Evolutionary conservation across 2,113 vertebrate species (phyloP), one percentile per base, ranked within the genome.

Genomic region (Cichladusa arquata): DNA sequence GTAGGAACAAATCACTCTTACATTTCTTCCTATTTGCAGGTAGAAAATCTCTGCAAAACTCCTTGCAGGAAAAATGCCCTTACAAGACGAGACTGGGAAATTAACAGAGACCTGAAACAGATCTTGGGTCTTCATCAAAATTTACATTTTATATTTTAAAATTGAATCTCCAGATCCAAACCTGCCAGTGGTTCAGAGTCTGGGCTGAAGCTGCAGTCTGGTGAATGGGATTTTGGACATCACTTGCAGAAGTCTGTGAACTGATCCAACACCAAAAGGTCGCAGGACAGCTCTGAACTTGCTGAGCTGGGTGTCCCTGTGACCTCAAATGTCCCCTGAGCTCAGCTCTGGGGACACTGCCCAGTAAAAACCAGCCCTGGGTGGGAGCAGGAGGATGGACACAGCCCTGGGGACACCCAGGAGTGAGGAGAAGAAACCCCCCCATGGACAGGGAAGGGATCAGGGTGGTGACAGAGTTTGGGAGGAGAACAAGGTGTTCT

Each of bases 211-310:
- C 34, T 23, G 53, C 38, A 19, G 40, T 23, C 47, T 60, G 48
- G 9, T 19, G 11, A 53, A 44, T 2, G 26, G 3, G 36, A 34
- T 38, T 88, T 66, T 62, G 57, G n/a, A 14, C 66, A 53, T 20
- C 40, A 5, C 9, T 12, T 53, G 42, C 17, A 58, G 33, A 23
- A 13, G 3, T 8, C 6, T 15, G 18, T 28, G 31, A 20, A 4
- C 6, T 33, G 4, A 62, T 14, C 14, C 15, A 5, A 5, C 36
- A 36, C 18, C 4, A 1, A 12, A 48, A 5, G 8, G 26, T 45
- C 34, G 50, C 13, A n/a, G 51, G 11, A 33, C 1, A 3, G 5
- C 44, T 56, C 65, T 28, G 73, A 26, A 11, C 44, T 1, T 25
- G 56, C 53, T 25, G 28, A 58, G 31, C 64, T 44, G 58, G 62